phyloP scores from a whole-genome alignment of 2,888 invertebrate species.

The Hypomecis punctinalis region DNA sequence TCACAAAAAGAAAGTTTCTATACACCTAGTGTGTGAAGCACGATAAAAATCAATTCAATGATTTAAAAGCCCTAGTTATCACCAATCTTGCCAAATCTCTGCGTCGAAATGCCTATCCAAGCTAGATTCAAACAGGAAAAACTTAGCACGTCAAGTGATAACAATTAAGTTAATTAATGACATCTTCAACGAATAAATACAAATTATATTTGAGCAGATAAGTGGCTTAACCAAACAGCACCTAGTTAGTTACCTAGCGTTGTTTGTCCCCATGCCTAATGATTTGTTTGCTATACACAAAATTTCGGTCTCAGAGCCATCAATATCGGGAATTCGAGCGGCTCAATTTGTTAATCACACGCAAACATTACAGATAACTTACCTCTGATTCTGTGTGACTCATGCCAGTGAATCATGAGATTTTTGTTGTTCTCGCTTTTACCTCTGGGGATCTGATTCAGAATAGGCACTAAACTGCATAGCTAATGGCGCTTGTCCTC shows the following conservation, averaged over 20 bases:
- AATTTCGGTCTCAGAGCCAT: slow-evolving; percentile 52
- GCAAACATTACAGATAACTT: slow-evolving; percentile 53
- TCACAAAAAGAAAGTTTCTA: too few relatives aligned
- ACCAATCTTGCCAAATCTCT: background rate
- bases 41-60: too few relatives aligned
- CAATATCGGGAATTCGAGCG: slow-evolving; percentile 37
- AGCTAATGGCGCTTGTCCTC: slow-evolving; percentile 39
- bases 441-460: slow-evolving; percentile 55
- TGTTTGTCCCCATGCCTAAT: slow-evolving; percentile 55
- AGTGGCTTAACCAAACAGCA: slow-evolving; percentile 44
- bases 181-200: slow-evolving; percentile 35
- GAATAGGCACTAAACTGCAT: slow-evolving; percentile 38
- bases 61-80: background rate
- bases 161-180: slow-evolving; percentile 24
- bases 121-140: background rate
- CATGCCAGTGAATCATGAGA: slow-evolving; percentile 52
- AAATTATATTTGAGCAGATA: slow-evolving; percentile 52
- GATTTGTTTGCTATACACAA: slow-evolving; percentile 64
- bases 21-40: too few relatives aligned
- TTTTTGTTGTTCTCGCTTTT: slow-evolving; percentile 56
- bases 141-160: background rate
- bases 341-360: slow-evolving; percentile 57
- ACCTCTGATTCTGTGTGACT: slow-evolving; percentile 46
- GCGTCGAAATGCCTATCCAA: background rate
- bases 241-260: slow-evolving; percentile 43